Evolutionary conservation across 92 coral and sea anemone species (phyloP).

Genomic region (Bergia puertoricense): DNA sequence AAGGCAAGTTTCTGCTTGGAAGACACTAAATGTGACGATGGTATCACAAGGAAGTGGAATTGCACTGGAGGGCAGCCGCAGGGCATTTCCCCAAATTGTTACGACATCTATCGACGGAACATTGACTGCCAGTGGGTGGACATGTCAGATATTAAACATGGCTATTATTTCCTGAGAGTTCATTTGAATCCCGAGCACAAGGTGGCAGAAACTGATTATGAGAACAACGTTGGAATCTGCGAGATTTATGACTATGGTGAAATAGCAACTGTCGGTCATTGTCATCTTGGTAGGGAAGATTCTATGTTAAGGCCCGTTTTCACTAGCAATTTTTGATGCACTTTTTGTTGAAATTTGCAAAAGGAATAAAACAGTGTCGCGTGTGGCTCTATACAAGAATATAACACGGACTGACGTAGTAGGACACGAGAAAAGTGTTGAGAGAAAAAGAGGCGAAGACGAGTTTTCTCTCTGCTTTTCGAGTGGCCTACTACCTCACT

Average conservation of each 20-base stretch:
- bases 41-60: slow-evolving; percentile 67
- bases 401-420: no score
- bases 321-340: no score
- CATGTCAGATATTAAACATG: slow-evolving; percentile 60
- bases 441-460: no score
- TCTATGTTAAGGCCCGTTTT: background rate
- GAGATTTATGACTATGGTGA: slow-evolving; percentile 65
- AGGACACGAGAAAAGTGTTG: no score
- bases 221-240: slow-evolving; percentile 84
- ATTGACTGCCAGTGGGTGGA: slow-evolving; percentile 99
- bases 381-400: no score
- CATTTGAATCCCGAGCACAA: slow-evolving; percentile 75
- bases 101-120: slow-evolving; percentile 79
- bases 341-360: no score
- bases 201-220: slow-evolving; percentile 92
- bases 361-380: no score
- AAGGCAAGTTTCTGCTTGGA: slow-evolving; percentile 97
- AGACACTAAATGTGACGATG: slow-evolving; percentile 91
- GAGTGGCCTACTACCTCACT: no score
- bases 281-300: slow-evolving; percentile 65
- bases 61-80: slow-evolving; percentile 82
- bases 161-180: slow-evolving; percentile 63
- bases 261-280: slow-evolving; percentile 36
- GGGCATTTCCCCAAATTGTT: slow-evolving; percentile 92
- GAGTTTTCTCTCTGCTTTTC: no score